These are phyloP conservation scores for Arrhamphus sclerolepis DNA, from an alignment of 2,797 vertebrate genomes.

Conservation along the genomic window DNA sequence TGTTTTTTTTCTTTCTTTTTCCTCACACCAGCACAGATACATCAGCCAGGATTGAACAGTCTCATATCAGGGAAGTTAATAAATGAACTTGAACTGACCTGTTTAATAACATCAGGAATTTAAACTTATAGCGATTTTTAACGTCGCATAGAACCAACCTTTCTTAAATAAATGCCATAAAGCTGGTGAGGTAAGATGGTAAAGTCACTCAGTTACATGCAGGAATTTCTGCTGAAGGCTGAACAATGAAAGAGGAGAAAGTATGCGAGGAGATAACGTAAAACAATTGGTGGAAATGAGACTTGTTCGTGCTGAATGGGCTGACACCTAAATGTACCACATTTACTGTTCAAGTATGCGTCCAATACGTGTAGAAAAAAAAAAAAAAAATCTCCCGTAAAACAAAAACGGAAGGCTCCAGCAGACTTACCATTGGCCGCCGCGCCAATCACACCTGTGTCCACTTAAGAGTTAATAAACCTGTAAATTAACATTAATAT, in stretches of 20 bases:
- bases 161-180: no score
- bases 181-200: neutral
- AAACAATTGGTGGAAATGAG: constrained; percentile 63
- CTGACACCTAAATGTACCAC: constrained; percentile 28
- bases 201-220: neutral
- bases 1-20: no score
- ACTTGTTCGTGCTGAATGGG: constrained; percentile 2
- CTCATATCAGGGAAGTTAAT: no score
- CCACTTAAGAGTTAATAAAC: neutral
- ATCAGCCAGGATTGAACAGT: no score
- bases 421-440: constrained; percentile 28
- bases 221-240: constrained; percentile 18
- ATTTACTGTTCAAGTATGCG: neutral
- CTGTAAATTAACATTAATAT: no score
- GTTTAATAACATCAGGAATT: no score
- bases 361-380: constrained; percentile 8
- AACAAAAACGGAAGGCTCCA: no score
- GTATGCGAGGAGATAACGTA: constrained; percentile 45
- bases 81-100: no score
- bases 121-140: no score
- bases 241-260: constrained; percentile 47
- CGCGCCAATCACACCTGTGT: constrained; percentile 24
- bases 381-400: no score
- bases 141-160: no score
- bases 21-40: no score